Evolutionary conservation across 2,113 vertebrate species (phyloP), one percentile per base, ranked within the genome.

Genomic region (Spea multiplicata): DNA sequence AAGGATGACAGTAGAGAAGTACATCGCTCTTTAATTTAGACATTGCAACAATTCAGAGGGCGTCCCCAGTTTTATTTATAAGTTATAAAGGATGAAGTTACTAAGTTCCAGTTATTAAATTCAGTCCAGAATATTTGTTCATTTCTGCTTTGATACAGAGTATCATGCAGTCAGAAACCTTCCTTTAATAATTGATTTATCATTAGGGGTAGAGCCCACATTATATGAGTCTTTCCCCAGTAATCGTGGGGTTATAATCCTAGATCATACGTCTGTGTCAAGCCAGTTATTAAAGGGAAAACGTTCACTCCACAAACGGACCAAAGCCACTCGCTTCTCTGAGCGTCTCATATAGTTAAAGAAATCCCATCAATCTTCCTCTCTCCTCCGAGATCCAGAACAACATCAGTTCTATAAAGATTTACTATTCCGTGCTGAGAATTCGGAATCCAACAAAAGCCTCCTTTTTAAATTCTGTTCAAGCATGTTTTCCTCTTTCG

Each of bases 271-370:
- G 73, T 79, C 77, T 73, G 73, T 79, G 77, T 71, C 77, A 73
- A 57, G 49, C 57, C 70, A 66, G 73, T 72, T 79, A 79, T 79
- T 73, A 79, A 73, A 50, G 69, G 61, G 61, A 73, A 62, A 66
- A 66, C 73, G 73, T 73, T 79, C 70, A 72, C 70, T 79, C 66
- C 53, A 79, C 66, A 70, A 30, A 72, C 73, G 59, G 59, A 79
- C 73, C 73, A 72, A 66, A 79, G 70, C 66, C 70, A 73, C 62
- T 66, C 49, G 53, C 57, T 79, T 79, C 70, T 72, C 70, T 67
- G 62, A 71, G 70, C 77, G 73, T 53, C 66, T 79, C 77, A 72
- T 72, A 79, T 72, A 79, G 61, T 79, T 79, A 73, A 44, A 79
- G 77, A 50, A 66, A 73, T 49, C 49, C 77, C 70, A 79, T 79